Percentiles rank a stretch among this genome's conserved stretches.
Evolutionary conservation across 2,113 vertebrate genomes (phyloP).

Genomic region (Phalacrocorax brasilianus): DNA sequence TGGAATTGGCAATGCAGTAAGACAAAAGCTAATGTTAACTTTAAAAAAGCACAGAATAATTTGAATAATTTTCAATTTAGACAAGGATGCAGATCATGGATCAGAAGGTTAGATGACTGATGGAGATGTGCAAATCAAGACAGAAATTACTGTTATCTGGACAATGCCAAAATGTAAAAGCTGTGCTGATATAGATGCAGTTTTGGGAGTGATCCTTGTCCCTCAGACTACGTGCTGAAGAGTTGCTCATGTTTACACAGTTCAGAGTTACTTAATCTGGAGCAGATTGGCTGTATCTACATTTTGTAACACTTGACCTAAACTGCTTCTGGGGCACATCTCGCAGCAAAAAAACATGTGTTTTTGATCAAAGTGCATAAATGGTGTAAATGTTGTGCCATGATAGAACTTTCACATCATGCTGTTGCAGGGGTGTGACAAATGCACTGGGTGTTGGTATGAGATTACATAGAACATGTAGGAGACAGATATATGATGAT

Average conservation of each 20-base stretch:
- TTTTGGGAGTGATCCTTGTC: background rate
- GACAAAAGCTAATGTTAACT: background rate
- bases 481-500: background rate
- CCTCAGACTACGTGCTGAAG: background rate
- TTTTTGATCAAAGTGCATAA: background rate
- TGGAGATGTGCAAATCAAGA: background rate
- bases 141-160: background rate
- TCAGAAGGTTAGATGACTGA: background rate
- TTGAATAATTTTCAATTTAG: background rate
- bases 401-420: background rate
- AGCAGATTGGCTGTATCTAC: background rate
- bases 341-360: background rate
- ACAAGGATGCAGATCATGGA: background rate
- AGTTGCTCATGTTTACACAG: background rate
- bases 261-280: background rate
- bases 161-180: background rate
- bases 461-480: background rate
- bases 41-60: background rate
- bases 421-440: background rate
- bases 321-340: background rate
- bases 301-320: background rate
- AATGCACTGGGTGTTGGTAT: background rate
- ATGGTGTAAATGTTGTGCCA: background rate
- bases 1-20: background rate
- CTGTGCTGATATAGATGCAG: background rate